Percentiles rank a stretch among this genome's conserved stretches.
Conservation (phyloP, 1,140 invertebrate species). For the Choristoneura fumiferana region DNA sequence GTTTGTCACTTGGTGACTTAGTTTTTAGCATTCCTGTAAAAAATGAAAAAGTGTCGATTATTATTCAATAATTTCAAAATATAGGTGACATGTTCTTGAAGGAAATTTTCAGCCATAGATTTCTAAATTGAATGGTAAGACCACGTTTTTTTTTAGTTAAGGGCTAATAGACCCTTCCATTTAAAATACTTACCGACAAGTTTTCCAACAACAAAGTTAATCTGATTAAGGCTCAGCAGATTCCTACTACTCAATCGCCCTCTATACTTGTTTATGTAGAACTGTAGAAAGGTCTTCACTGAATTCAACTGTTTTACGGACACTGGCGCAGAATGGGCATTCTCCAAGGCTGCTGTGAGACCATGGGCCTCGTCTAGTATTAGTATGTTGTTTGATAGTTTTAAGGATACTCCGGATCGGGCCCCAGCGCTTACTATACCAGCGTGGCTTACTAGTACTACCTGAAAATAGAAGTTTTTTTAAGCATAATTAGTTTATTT, state of each 20-base stretch:
- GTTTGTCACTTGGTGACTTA: conserved; percentile 36
- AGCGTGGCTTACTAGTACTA: conserved; percentile 92
- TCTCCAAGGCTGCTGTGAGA: conserved; percentile 93
- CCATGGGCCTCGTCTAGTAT: conserved; percentile 99
- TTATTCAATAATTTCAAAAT: conserved; percentile 22
- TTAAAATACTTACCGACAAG: conserved; percentile 81
- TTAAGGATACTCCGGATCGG: conserved; percentile 90
- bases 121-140: no score
- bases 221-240: conserved; percentile 90
- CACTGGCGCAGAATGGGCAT: conserved; percentile 90
- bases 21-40: conserved; percentile 47
- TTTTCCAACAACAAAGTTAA: conserved; percentile 89
- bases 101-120: no score
- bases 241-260: conserved; percentile 89
- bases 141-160: no score
- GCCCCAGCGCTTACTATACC: conserved; percentile 93
- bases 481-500: no score
- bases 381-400: conserved; percentile 90
- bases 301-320: conserved; percentile 82
- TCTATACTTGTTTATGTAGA: conserved; percentile 90
- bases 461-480: no score
- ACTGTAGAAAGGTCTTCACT: conserved; percentile 85
- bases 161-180: no score
- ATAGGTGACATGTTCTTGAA: no score
- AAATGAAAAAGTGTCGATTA: background rate